Base-by-base conservation (phyloP, 2,888 invertebrate genomes). In the Drosophila mimica region DNA sequence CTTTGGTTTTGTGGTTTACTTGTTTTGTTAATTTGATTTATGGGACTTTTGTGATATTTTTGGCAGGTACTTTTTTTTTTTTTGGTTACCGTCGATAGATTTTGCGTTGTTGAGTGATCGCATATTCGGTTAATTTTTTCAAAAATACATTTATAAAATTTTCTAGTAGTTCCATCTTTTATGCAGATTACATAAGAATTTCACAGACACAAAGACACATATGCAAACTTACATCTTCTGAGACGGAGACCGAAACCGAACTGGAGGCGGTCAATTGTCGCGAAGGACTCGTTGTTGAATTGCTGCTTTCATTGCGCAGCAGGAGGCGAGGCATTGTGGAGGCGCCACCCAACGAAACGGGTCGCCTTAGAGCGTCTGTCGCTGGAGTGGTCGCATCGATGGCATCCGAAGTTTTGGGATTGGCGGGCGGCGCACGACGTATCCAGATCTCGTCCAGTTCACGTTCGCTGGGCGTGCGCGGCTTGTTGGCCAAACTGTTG, bases 361-460 rank as follows among this genome's bases (percentile, higher is more conserved):
- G 52, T 8, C 81, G 72, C 51, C n/a, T 54, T n/a, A 59, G 30
- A 25, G 63, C 15, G 1, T 9, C 20, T 0, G 34, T 17, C 8
- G 63, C 58, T 20, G 72, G 43, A 20, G 59, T 53, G 6, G 76
- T 7, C 8, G 30, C 54, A 36, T 49, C 38, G 36, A 13, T 25
- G 20, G 53, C 63, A 28, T 64, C 69, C 2, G 15, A 20, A 1
- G 7, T 5, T 15, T 9, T 40, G 1, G 66, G 28, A 51, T 70
- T 28, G 1, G 76, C 62, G 9, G 76, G 57, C 0, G 81, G 57
- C 0, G 81, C 54, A 48, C 92, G 84, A 36, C 88, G 89, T 49
- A 92, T 92, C 92, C 92, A 92, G 33, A 92, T 92, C 36, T 92
- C 92, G 75, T 91, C 92, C 62, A 92, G 63, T 63, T 87, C 69